Conservation (phyloP, 2,797 vertebrate genomes). For the Cercopithecus mitis region DNA sequence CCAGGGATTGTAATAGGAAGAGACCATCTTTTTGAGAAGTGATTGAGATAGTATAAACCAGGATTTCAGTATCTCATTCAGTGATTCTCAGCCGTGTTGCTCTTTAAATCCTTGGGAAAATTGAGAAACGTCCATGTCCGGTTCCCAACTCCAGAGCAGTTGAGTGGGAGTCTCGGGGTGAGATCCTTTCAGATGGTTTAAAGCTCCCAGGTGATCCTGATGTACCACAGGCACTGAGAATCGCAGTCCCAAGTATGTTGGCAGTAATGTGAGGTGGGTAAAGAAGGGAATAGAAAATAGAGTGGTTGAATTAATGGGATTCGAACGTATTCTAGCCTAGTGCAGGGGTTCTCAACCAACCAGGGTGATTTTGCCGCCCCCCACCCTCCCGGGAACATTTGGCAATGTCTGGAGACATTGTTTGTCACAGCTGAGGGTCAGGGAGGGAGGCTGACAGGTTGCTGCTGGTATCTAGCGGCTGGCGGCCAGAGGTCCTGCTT, state of each 20-base stretch:
- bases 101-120: not conserved
- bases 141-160: not conserved
- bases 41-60: not conserved
- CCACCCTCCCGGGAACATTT: not conserved
- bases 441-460: not conserved
- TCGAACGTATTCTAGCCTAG: not conserved
- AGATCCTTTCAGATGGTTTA: not conserved
- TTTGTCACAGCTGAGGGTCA: not conserved
- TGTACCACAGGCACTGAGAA: not conserved
- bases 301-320: not conserved
- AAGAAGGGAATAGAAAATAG: not conserved
- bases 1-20: not conserved
- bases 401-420: not conserved
- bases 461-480: not conserved
- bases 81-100: not conserved
- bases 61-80: not conserved
- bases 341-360: not conserved
- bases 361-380: not conserved
- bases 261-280: not conserved
- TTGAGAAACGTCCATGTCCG: not conserved
- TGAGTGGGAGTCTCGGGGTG: not conserved
- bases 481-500: not conserved
- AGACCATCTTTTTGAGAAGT: not conserved
- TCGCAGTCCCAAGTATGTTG: not conserved
- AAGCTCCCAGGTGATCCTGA: not conserved